These are phyloP conservation scores for Adela reaumurella DNA, from an alignment of 2,888 invertebrate species.

Conservation along the genomic window DNA sequence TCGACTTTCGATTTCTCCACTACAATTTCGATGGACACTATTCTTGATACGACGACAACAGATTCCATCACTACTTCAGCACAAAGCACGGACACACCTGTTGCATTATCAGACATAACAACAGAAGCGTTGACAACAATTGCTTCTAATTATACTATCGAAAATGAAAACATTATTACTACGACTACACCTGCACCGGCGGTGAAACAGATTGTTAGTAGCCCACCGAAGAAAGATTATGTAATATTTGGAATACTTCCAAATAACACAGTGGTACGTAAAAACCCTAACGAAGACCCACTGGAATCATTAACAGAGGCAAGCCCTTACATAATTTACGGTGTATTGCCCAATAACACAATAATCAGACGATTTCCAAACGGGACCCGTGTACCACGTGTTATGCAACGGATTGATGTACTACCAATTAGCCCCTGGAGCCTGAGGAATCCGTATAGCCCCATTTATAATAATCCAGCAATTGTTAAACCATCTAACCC, in stretches of 20 bases:
- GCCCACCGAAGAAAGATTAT: slow-evolving; percentile 62
- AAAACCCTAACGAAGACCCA: slow-evolving; percentile 64
- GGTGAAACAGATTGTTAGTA: background rate
- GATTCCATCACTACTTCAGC: slow-evolving; percentile 11
- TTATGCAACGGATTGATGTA: slow-evolving; percentile 56
- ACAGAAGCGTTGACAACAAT: slow-evolving; percentile 18
- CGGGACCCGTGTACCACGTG: slow-evolving; percentile 72
- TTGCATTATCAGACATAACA: slow-evolving; percentile 12
- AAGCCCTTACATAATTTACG: slow-evolving; percentile 70
- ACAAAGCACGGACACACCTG: slow-evolving; percentile 13
- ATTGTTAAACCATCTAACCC: slow-evolving; percentile 56
- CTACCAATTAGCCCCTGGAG: slow-evolving; percentile 59
- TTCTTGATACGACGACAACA: slow-evolving; percentile 18
- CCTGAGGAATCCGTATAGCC: slow-evolving; percentile 59
- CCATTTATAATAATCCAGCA: slow-evolving; percentile 55
- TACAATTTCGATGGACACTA: slow-evolving; percentile 13
- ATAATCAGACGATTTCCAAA: slow-evolving; percentile 77
- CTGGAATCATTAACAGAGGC: slow-evolving; percentile 65
- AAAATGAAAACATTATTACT: slow-evolving; percentile 4
- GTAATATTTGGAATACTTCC: slow-evolving; percentile 73
- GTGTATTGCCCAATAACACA: slow-evolving; percentile 74
- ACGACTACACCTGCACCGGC: slow-evolving; percentile 5
- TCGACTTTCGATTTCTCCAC: slow-evolving; percentile 3
- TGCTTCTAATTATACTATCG: slow-evolving; percentile 13
- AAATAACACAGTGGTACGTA: slow-evolving; percentile 75